Base-by-base conservation (phyloP, 2,113 vertebrate species). In the Coryphaenoides rupestris region DNA sequence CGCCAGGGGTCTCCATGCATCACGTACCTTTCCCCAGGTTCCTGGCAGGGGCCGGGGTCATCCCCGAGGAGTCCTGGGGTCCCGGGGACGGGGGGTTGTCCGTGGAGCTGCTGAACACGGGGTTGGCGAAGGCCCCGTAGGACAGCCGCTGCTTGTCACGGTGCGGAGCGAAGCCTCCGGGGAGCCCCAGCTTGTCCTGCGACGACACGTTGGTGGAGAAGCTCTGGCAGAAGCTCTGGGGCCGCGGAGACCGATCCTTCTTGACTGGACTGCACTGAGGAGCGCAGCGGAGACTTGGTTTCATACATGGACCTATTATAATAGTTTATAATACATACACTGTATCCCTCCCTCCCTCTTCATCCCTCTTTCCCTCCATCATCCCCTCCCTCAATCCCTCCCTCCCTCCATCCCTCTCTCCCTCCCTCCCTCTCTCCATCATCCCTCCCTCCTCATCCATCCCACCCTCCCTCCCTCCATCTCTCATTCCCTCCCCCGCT, bases 141-240 rank as follows among this genome's bases (percentile, higher is more conserved):
- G 94, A 95, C 53, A 95, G 90, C 69, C 94, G 87, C 72, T 95
- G 94, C 66, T 94, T 95, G 80, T 95, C 94, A 73, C 92, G 82
- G 1, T 91, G 92, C 59, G 91, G 92, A 78, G 90, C 80, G 77
- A 93, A 93, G 1, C 92, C 86, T 0, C 92, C 88, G 0, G 93
- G 92, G 70, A 94, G 83, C 4, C 91, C 80, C 77, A 94, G 79
- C 79, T 95, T 95, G 85, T 95, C 94, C 82, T 95, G 94, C 0
- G 94, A 90, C 56, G 93, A 94, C 82, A 93, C 63, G 69, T 92
- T 94, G 15, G 93, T 94, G n/a, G 94, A 92, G 74, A 40, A 40
- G 33, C 33, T 40, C 33, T 94, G 94, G 86, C 94, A 94, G 77
- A 95, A 95, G 75, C 94, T 95, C 80, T 95, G 93, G 1, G 94